Conservation (phyloP, 2,113 vertebrate species). For the Thinocorus orbignyianus region DNA sequence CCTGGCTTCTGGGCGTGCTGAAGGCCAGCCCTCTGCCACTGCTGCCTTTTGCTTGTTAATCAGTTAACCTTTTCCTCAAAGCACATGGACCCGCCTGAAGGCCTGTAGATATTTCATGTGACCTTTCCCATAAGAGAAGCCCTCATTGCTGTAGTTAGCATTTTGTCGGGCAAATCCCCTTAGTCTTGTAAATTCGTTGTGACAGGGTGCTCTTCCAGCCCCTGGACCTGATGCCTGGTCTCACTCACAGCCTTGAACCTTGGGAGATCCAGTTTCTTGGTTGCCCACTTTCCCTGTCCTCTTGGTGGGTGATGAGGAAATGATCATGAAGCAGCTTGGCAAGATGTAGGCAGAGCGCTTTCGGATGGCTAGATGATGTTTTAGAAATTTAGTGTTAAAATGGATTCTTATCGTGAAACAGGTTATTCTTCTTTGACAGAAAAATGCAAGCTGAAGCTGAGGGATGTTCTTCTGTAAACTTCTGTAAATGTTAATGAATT, state of each 20-base stretch:
- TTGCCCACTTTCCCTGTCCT: not conserved
- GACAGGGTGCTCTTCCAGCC: not conserved
- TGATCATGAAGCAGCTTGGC: not conserved
- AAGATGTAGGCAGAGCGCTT: not conserved
- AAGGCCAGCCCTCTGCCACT: not conserved
- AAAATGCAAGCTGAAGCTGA: not conserved
- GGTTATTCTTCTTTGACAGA: not conserved
- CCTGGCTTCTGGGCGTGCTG: not conserved
- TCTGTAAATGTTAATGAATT: not conserved
- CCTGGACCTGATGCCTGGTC: fast-evolving
- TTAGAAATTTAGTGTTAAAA: not conserved
- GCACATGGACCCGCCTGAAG: not conserved
- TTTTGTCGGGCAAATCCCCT: not conserved
- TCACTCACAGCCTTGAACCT: not conserved
- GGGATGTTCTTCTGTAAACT: not conserved
- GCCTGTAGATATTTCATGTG: not conserved
- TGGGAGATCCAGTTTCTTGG: not conserved
- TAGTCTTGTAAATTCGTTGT: not conserved
- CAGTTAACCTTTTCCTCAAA: not conserved
- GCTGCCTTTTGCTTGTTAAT: not conserved
- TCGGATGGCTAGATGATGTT: not conserved
- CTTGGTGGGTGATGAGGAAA: not conserved
- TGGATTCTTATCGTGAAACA: not conserved
- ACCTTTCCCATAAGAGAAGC: constrained; percentile 3
- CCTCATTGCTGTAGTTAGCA: not conserved